phyloP scores from a whole-genome alignment of 2,797 vertebrate species.

The Ctenochaetus hawaiiensis region DNA sequence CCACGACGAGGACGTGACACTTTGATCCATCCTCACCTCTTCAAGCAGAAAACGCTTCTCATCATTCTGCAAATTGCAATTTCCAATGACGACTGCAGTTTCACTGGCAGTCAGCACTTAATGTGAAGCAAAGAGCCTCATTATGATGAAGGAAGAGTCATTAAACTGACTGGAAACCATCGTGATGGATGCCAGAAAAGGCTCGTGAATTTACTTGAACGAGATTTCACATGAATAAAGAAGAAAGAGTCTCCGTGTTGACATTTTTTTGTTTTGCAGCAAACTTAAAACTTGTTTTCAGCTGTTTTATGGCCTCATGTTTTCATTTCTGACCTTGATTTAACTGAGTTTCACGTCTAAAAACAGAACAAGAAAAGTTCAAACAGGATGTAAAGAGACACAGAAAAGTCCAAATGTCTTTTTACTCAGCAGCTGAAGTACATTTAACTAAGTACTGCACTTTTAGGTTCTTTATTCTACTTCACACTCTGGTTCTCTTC shows the following conservation, averaged over 20 bases:
- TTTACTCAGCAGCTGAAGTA: too few species aligned
- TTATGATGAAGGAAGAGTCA: neutral
- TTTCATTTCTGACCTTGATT: too few species aligned
- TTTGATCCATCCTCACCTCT: constrained; percentile 1
- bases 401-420: too few species aligned
- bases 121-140: neutral
- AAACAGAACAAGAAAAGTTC: too few species aligned
- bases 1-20: neutral
- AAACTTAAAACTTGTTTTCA: neutral
- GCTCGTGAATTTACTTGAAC: neutral
- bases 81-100: constrained; percentile 7
- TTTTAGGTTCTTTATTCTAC: too few species aligned
- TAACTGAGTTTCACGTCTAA: too few species aligned
- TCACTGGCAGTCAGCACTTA: neutral
- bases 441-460: too few species aligned
- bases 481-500: too few species aligned
- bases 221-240: too few species aligned
- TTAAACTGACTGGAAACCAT: neutral
- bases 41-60: constrained; percentile 1
- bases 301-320: too few species aligned
- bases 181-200: neutral
- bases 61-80: neutral
- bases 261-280: neutral
- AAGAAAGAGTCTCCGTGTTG: neutral
- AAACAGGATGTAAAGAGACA: too few species aligned